These are phyloP conservation scores for Chamaetylas fuelleborni DNA, from an alignment of 2,113 vertebrate genomes.

Conservation along the genomic window DNA sequence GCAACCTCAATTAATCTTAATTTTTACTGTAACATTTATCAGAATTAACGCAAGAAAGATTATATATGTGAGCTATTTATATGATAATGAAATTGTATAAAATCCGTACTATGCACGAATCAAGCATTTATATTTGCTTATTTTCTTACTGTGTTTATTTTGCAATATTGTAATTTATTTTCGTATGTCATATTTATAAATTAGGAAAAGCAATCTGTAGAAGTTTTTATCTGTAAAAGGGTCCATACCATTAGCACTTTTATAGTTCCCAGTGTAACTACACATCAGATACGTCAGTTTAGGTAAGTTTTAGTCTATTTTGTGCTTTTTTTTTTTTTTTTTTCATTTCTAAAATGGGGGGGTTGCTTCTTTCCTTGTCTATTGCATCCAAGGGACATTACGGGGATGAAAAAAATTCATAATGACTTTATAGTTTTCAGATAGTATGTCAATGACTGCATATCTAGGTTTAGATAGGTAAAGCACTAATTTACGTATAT, in stretches of 20 bases:
- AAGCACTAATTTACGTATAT: neutral
- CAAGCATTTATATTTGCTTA: conserved; percentile 67
- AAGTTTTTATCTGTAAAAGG: conserved; percentile 24
- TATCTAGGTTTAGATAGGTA: neutral
- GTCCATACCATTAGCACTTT: conserved; percentile 15
- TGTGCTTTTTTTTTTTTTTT: neutral
- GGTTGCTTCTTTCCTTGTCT: neutral
- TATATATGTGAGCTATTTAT: conserved; percentile 76
- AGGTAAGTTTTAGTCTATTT: neutral
- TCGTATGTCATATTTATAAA: conserved; percentile 59
- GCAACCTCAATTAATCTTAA: conserved; percentile 75
- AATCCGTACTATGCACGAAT: conserved; percentile 62
- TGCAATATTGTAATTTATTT: conserved; percentile 72
- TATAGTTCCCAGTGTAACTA: neutral
- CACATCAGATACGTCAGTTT: neutral
- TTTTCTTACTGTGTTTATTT: conserved; percentile 64
- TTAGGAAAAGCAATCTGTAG: conserved; percentile 47
- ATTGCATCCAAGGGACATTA: neutral
- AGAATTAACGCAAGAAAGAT: conserved; percentile 68
- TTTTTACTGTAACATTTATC: conserved; percentile 77
- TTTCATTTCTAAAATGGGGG: neutral
- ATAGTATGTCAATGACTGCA: neutral
- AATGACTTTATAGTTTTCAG: neutral
- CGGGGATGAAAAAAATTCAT: neutral
- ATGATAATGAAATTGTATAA: conserved; percentile 78